These are phyloP conservation scores for Macrocentrus cingulum DNA, from an alignment of 1,140 invertebrate genomes.

Conservation along the genomic window DNA sequence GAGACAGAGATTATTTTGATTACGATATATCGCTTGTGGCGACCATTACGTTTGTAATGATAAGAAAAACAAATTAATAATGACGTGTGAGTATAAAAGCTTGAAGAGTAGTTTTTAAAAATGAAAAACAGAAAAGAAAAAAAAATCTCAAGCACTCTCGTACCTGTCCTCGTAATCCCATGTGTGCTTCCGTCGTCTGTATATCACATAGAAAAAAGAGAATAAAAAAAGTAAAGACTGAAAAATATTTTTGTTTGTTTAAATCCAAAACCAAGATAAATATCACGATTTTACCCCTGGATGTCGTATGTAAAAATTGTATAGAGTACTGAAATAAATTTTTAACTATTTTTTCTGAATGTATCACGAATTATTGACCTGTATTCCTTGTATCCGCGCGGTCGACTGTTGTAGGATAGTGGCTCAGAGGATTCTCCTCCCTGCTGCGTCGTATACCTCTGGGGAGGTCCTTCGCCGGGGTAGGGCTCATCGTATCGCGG, in stretches of 20 bases:
- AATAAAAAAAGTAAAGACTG: slow-evolving; percentile 42
- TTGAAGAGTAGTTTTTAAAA: slow-evolving; percentile 17
- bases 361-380: slow-evolving; percentile 36
- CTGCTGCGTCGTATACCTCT: slow-evolving; percentile 56
- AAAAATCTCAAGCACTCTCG: slow-evolving; percentile 38
- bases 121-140: slow-evolving; percentile 32
- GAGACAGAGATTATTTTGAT: too few species aligned
- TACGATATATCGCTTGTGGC: too few species aligned
- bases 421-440: slow-evolving; percentile 69
- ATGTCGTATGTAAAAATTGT: neutral
- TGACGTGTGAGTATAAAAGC: neutral
- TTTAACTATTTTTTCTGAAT: neutral
- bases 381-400: slow-evolving; percentile 66
- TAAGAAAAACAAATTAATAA: neutral
- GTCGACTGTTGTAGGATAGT: slow-evolving; percentile 88
- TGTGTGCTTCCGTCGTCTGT: slow-evolving; percentile 63
- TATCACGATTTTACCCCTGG: too few species aligned
- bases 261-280: too few species aligned
- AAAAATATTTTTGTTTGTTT: slow-evolving; percentile 6
- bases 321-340: neutral
- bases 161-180: slow-evolving; percentile 68
- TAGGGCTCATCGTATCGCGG: slow-evolving; percentile 57
- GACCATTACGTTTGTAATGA: too few species aligned
- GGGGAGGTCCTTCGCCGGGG: slow-evolving; percentile 59
- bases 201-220: slow-evolving; percentile 11